Evolutionary conservation across 2,888 invertebrate species (phyloP), one percentile per base, ranked within the genome.

Genomic region (Cylloceria caligata): DNA sequence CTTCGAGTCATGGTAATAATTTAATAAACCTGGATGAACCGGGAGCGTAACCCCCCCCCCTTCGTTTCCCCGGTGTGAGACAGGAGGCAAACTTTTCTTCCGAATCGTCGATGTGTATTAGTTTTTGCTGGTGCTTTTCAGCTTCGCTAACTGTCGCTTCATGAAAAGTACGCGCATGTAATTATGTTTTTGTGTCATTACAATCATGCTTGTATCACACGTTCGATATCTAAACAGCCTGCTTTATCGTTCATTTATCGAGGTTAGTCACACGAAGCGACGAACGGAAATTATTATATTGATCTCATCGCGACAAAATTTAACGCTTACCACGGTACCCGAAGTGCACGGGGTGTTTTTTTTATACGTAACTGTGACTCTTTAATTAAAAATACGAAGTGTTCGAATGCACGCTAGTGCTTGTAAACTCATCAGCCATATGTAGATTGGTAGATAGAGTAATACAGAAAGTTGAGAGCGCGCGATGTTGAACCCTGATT

Each of bases 1-100:
- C 52, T 36, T 45, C 21, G 45, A 62, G 42, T 52, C 47, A 24
- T 1, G n/a, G 71, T 67, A 76, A 74, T 79, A 79, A 82, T 79
- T 76, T 68, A 82, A 82, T 82, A 68, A 76, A 82, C 69, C 62
- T 45, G 62, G 39, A 72, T 80, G 55, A 79, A 82, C 76, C 79
- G 42, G 55, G 36, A 30, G 68, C 27, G 30, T 39, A 72, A 47
- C 30, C 34, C 57, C 34, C 34, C n/a, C n/a, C n/a, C n/a, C n/a
- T n/a, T n/a, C n/a, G n/a, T n/a, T n/a, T n/a, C n/a, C n/a, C n/a
- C n/a, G n/a, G n/a, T n/a, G n/a, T n/a, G n/a, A n/a, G 13, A 24
- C 24, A 13, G 9, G 7, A 21, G 19, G 1, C 9, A 19, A 49
- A 52, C 11, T 52, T 52, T 11, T 2, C 34, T n/a, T n/a, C n/a